phyloP scores from a whole-genome alignment of 2,797 vertebrate species.

The Hypotaenidia philippensis region DNA sequence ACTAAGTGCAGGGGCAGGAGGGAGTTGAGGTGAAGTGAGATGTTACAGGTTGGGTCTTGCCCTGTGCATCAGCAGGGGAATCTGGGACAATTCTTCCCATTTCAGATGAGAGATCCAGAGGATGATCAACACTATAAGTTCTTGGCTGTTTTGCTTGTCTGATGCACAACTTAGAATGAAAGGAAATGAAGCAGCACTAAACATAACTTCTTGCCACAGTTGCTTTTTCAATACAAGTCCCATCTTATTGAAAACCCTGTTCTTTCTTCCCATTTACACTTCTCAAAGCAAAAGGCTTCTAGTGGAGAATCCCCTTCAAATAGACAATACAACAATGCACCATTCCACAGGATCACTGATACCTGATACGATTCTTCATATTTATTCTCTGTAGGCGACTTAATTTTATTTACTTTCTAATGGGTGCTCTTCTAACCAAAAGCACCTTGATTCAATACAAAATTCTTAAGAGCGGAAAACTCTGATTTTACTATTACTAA shows the following conservation, averaged over 20 bases:
- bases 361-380: background rate
- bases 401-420: background rate
- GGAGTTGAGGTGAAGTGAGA: background rate
- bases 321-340: background rate
- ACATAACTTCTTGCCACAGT: background rate
- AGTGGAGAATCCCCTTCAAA: background rate
- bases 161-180: background rate
- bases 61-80: fast-evolving
- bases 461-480: background rate
- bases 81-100: background rate
- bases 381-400: background rate
- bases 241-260: background rate
- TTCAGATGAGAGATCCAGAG: background rate
- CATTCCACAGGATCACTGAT: background rate
- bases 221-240: background rate
- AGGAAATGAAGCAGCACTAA: background rate
- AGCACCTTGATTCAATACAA: background rate
- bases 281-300: background rate
- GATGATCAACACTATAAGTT: fast-evolving
- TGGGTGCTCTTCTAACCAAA: background rate
- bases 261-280: background rate
- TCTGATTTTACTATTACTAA: background rate
- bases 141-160: background rate
- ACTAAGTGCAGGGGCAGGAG: background rate
- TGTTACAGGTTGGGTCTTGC: background rate